A percentile compares a stretch with the other conserved stretches of the same genome.
Evolutionary conservation across 1,140 invertebrate genomes (phyloP).

Genomic region (Nasonia vitripennis): DNA sequence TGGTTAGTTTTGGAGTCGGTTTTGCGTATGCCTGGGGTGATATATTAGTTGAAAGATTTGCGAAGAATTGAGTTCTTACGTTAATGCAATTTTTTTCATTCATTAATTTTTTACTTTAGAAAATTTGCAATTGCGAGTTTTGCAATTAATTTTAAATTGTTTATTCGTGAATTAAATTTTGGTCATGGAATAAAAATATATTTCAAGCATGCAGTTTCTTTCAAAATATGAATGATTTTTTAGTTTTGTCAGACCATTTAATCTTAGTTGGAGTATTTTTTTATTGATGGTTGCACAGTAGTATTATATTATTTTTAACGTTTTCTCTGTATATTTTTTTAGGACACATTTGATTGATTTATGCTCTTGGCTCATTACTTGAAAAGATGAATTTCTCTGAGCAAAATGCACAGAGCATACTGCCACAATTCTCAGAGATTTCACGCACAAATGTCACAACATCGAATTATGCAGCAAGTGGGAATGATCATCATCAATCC

Average conservation of each 20-base stretch:
- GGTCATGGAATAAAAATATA: too few species aligned
- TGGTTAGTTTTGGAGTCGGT: not conserved
- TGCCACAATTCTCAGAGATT: conserved; percentile 71
- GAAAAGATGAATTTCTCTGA: conserved; percentile 69
- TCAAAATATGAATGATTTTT: not conserved
- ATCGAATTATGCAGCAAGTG: conserved; percentile 58
- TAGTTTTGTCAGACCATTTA: not conserved
- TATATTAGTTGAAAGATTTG: too few species aligned
- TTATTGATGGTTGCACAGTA: not conserved
- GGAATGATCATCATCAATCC: conserved; percentile 56
- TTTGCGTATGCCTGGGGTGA: not conserved
- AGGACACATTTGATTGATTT: not conserved
- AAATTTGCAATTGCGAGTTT: not conserved
- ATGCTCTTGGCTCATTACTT: not conserved
- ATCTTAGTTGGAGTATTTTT: not conserved
- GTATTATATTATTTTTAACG: not conserved
- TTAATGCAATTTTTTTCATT: too few species aligned
- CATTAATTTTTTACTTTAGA: not conserved
- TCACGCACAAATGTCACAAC: conserved; percentile 59
- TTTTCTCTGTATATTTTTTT: conserved; percentile 12
- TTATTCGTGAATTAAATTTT: too few species aligned
- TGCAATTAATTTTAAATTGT: too few species aligned
- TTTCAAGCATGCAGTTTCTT: too few species aligned
- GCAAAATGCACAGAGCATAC: conserved; percentile 60
- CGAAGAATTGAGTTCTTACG: too few species aligned